Evolutionary conservation across 2,888 invertebrate genomes (phyloP), one percentile per base, ranked within the genome.

Genomic region (Lasioglossum figueresi): DNA sequence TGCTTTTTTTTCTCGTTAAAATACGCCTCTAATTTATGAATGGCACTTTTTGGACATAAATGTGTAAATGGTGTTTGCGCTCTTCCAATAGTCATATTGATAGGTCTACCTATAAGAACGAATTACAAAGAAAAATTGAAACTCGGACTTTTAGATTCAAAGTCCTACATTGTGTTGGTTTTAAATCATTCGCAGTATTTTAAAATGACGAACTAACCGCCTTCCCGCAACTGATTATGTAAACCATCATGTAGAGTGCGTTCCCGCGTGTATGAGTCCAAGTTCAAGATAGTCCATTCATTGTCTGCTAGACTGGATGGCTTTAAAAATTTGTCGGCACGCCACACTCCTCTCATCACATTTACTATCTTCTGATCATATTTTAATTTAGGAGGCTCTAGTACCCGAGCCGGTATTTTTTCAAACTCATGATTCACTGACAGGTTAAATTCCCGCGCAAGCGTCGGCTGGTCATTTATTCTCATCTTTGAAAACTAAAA

Each of bases 381-480:
- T 78, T 96, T 96, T 74, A 99, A 94, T 73, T 92, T 94, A 0
- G 99, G 99, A 0, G 99, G 96, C 1, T 96, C 93, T 59, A 99
- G 95, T 4, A 99, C 96, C 84, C 99, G 97, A 0, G 98, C 99
- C 0, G 96, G 95, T 0, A 99, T 97, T 88, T 96, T 96, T 86
- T 97, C 96, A 95, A 99, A 99, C 66, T 96, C 95, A 43, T 96
- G 95, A 3, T 96, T 96, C 52, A 99, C 97, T 8, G 96, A 96
- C 82, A 99, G 95, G 1, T 98, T 98, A 95, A 99, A 99, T 89
- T 97, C 97, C 0, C 77, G 52, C 91, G 96, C 96, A 80, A 99
- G 96, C 88, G 96, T 96, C 0, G 96, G 95, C 93, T 95, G 94
- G 0, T 88, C 6, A 84, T 95, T 95, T 82, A 95, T 95, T 4